Evolutionary conservation across 2,113 vertebrate species (phyloP).

Genomic region (Halichoeres trimaculatus): DNA sequence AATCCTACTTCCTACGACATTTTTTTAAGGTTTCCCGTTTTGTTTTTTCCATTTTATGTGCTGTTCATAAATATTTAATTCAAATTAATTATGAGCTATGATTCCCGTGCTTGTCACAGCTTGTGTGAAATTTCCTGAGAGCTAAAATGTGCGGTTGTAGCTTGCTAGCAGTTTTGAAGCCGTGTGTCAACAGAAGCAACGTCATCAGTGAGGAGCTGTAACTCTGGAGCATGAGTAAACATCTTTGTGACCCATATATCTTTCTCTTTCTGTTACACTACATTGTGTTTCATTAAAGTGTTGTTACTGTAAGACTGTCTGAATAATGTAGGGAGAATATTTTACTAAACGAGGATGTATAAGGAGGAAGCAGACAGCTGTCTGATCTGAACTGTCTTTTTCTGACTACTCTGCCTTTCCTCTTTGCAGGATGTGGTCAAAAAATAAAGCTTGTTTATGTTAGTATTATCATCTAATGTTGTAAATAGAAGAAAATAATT

Average conservation of each 20-base stretch:
- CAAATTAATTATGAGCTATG: too few species aligned
- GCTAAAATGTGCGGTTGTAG: conserved; percentile 30
- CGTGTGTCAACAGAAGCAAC: conserved; percentile 61
- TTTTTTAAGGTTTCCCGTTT: neutral
- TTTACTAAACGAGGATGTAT: neutral
- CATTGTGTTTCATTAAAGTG: neutral
- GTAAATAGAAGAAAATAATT: too few species aligned
- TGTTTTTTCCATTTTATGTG: too few species aligned
- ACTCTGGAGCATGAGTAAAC: neutral
- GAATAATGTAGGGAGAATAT: neutral
- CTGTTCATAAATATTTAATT: neutral
- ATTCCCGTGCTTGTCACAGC: neutral
- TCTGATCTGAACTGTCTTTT: neutral
- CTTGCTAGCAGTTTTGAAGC: conserved; percentile 33
- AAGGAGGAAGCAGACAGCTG: neutral
- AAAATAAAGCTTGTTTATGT: too few species aligned
- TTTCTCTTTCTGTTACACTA: neutral
- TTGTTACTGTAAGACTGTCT: neutral
- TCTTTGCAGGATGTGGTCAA: neutral
- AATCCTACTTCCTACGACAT: neutral
- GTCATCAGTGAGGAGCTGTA: conserved; percentile 52
- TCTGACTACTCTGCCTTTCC: neutral
- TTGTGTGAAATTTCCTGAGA: neutral
- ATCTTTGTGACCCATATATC: neutral
- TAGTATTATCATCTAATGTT: too few species aligned